A percentile compares a stretch with the other conserved stretches of the same genome.
These are phyloP conservation scores for Anguilla megastoma DNA, from an alignment of 2,797 vertebrate genomes.

Conservation along the genomic window DNA sequence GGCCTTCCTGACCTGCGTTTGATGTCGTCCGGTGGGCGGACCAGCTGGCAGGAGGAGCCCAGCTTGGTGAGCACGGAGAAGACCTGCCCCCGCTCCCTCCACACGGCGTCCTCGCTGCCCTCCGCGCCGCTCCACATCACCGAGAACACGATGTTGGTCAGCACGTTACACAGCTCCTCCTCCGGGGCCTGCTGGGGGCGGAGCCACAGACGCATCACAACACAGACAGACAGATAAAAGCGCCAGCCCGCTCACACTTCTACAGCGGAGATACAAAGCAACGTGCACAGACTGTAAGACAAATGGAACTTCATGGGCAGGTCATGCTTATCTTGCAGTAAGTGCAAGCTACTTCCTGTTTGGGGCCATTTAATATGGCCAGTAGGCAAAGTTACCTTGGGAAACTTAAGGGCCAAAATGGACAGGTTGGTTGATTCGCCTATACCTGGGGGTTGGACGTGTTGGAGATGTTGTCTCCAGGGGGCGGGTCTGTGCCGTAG, in stretches of 20 bases:
- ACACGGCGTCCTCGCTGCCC: slow-evolving; percentile 79
- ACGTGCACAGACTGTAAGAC: no score
- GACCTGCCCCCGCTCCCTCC: slow-evolving; percentile 92
- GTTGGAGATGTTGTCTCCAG: slow-evolving; percentile 86
- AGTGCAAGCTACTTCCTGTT: not conserved
- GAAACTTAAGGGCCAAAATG: not conserved
- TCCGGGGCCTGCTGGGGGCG: slow-evolving; percentile 83
- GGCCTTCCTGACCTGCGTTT: slow-evolving; percentile 82
- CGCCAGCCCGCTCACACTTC: no score
- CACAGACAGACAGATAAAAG: not conserved
- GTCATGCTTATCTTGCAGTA: not conserved
- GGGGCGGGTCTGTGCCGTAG: slow-evolving; percentile 78
- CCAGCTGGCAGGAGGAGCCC: slow-evolving; percentile 87
- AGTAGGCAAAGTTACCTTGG: not conserved
- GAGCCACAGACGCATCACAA: not conserved
- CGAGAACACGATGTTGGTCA: slow-evolving; percentile 92
- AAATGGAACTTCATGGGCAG: no score
- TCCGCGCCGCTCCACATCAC: slow-evolving; percentile 89
- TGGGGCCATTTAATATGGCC: not conserved
- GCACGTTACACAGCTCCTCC: slow-evolving; percentile 94
- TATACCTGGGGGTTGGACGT: slow-evolving; percentile 93
- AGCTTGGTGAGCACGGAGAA: slow-evolving; percentile 97
- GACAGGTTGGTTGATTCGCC: not conserved
- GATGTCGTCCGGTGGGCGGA: slow-evolving; percentile 90
- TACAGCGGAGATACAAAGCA: no score